Conservation (phyloP, 2,113 vertebrate species). For the Chlamydotis undulata region DNA sequence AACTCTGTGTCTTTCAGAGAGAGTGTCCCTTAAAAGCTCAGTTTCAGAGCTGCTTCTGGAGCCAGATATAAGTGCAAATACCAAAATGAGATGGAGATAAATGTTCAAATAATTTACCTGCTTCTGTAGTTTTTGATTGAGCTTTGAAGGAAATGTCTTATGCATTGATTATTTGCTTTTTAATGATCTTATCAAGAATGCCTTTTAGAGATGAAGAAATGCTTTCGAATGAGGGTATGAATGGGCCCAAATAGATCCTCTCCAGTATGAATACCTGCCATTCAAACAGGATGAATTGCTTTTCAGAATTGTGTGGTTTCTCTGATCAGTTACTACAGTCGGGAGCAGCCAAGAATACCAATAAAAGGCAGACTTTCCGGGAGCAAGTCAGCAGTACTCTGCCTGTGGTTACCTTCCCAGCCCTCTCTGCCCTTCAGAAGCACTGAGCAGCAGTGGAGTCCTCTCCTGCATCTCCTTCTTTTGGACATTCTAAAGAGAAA, state of each 20-base stretch:
- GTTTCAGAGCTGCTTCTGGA: background rate
- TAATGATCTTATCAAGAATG: slow-evolving; percentile 19
- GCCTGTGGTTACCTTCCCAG: background rate
- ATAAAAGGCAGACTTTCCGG: background rate
- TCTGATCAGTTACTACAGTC: background rate
- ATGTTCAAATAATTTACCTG: background rate
- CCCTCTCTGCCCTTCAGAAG: background rate
- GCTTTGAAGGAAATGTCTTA: slow-evolving; percentile 24
- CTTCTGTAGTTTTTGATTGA: background rate
- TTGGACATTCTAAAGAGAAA: background rate
- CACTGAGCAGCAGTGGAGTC: background rate
- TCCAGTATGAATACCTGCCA: slow-evolving; percentile 45
- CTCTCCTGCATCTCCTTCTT: background rate
- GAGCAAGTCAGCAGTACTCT: background rate
- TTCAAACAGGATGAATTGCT: slow-evolving; percentile 7
- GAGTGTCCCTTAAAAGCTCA: background rate
- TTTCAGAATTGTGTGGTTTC: background rate
- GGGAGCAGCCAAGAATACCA: background rate
- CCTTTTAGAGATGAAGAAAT: background rate
- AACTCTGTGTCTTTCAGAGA: background rate
- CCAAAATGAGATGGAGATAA: background rate
- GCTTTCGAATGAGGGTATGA: slow-evolving; percentile 28
- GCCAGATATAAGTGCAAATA: background rate
- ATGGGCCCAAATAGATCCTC: slow-evolving; percentile 34
- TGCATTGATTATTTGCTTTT: slow-evolving; percentile 27